phyloP scores from a whole-genome alignment of 2,888 invertebrate species.

The Azorinus chamasolen region DNA sequence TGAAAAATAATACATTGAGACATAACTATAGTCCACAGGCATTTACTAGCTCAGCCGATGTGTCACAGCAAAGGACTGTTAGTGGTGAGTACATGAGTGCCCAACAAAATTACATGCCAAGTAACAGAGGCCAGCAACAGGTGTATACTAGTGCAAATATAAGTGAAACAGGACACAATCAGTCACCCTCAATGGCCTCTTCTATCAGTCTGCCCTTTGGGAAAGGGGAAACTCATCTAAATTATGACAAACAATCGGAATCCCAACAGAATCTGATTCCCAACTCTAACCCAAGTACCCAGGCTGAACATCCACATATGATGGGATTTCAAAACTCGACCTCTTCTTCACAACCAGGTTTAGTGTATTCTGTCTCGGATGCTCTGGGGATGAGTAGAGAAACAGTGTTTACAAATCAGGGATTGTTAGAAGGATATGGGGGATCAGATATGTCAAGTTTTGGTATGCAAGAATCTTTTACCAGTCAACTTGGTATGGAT shows the following conservation, averaged over 20 bases:
- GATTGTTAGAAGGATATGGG: slow-evolving; percentile 38
- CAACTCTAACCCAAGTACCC: slow-evolving; percentile 24
- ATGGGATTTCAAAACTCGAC: slow-evolving; percentile 45
- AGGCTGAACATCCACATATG: slow-evolving; percentile 40
- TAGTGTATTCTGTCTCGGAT: slow-evolving; percentile 59
- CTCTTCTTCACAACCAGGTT: slow-evolving; percentile 36
- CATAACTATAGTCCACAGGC: slow-evolving; percentile 40
- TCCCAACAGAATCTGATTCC: slow-evolving; percentile 48
- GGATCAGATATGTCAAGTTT: slow-evolving; percentile 27
- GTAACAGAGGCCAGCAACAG: slow-evolving; percentile 36
- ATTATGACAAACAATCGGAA: slow-evolving; percentile 47
- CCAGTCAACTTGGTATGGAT: slow-evolving; percentile 46
- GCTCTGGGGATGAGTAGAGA: slow-evolving; percentile 61
- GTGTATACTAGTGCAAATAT: slow-evolving; percentile 41
- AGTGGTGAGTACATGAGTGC: slow-evolving; percentile 38
- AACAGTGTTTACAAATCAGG: slow-evolving; percentile 57
- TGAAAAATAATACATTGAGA: slow-evolving; percentile 33
- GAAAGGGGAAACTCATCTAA: slow-evolving; percentile 31
- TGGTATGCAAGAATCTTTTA: slow-evolving; percentile 43
- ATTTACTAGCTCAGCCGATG: slow-evolving; percentile 42
- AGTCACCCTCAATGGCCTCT: slow-evolving; percentile 40
- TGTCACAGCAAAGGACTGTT: slow-evolving; percentile 36
- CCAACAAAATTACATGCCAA: slow-evolving; percentile 34
- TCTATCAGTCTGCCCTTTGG: slow-evolving; percentile 28
- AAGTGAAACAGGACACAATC: slow-evolving; percentile 19